Evolutionary conservation across 2,888 invertebrate species (phyloP).

Genomic region (Polydrusus pterygomalis): DNA sequence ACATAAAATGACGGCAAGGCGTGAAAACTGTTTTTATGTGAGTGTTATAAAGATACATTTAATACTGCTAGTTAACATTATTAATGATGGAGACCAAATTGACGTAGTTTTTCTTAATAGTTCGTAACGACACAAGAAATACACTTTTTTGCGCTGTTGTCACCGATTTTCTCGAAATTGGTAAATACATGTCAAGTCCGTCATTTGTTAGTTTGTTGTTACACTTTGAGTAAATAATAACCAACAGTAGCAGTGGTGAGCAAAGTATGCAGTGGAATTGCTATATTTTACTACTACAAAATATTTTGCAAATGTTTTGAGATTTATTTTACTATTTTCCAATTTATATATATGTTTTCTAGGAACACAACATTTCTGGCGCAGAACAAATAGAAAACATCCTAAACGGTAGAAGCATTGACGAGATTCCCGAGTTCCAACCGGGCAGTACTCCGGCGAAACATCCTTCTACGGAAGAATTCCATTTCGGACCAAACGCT

Average conservation of each 20-base stretch:
- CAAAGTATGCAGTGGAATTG: too few relatives aligned
- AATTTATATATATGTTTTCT: neutral
- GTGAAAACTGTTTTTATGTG: constrained; percentile 14
- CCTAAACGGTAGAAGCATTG: constrained; percentile 70
- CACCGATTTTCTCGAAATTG: too few relatives aligned
- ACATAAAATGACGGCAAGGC: neutral
- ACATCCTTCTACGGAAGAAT: constrained; percentile 70
- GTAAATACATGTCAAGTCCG: too few relatives aligned
- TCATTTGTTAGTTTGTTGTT: too few relatives aligned
- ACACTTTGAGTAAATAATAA: too few relatives aligned
- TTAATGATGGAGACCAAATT: neutral
- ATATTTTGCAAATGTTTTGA: too few relatives aligned
- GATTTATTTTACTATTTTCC: too few relatives aligned
- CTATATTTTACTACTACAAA: too few relatives aligned
- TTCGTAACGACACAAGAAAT: too few relatives aligned
- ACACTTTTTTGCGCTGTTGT: too few relatives aligned
- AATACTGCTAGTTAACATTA: neutral
- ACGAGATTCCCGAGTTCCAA: constrained; percentile 70
- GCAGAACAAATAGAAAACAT: constrained; percentile 69
- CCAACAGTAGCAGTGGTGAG: too few relatives aligned
- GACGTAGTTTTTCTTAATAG: neutral
- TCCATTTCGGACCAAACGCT: constrained; percentile 79
- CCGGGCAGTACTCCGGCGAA: constrained; percentile 64
- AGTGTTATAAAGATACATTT: constrained; percentile 20
- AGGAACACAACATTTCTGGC: constrained; percentile 5